Conservation (phyloP, 2,113 vertebrate species). For the Scytalopus superciliaris region DNA sequence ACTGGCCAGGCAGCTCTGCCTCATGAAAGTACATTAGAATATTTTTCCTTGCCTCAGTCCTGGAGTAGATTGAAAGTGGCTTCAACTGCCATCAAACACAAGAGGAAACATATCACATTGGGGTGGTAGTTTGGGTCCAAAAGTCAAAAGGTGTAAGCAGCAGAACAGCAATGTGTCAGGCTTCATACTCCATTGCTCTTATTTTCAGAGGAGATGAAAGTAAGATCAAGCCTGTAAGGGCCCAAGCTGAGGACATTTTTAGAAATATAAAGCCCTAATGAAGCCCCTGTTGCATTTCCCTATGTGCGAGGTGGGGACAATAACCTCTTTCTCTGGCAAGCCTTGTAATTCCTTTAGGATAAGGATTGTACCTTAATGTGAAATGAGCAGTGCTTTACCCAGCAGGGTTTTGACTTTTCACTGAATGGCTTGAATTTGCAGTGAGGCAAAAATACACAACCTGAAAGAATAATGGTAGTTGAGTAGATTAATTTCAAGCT, state of each 20-base stretch:
- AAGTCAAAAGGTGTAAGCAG: neutral
- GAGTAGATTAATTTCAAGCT: neutral
- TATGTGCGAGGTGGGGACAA: neutral
- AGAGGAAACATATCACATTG: neutral
- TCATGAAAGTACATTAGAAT: neutral
- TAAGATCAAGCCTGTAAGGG: neutral
- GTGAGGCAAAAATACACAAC: neutral
- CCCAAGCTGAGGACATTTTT: neutral
- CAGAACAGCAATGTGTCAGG: neutral
- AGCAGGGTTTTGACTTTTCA: slow-evolving; percentile 2
- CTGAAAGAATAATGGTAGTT: neutral
- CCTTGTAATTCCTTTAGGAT: neutral
- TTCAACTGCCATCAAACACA: neutral
- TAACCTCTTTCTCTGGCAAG: neutral
- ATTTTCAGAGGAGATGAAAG: neutral
- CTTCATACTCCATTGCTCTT: neutral
- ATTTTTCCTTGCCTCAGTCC: neutral
- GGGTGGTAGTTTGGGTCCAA: neutral
- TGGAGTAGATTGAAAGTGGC: neutral
- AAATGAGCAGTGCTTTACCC: neutral
- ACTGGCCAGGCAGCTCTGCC: neutral
- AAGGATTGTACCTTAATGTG: neutral
- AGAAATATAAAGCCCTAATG: neutral
- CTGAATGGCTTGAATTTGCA: slow-evolving; percentile 1
- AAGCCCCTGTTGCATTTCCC: neutral